Base-by-base conservation (phyloP, 2,113 vertebrate genomes). In the Lycaon pictus region DNA sequence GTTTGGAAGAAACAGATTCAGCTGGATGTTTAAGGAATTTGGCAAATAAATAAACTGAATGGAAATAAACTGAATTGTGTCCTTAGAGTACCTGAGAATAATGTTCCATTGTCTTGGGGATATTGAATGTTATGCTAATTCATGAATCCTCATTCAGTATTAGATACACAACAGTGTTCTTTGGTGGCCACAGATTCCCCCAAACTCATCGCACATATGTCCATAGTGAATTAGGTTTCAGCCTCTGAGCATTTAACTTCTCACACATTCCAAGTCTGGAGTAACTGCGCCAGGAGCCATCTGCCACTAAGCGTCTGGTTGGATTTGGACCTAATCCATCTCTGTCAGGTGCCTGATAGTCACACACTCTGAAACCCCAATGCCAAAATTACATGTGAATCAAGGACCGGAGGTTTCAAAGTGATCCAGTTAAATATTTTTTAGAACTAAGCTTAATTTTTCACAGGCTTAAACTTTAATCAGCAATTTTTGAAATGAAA, bases 241-340 rank as follows among this genome's bases (percentile, higher is more conserved):
- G 84, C 65, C 86, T 90, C 87, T 90, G 58, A 97, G 88, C 58
- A 43, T 95, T 58, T 81, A 35, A 93, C 76, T 93, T 77, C 25
- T 92, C 88, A 96, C 95, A 85, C 86, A 97, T 92, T 95, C 81
- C 93, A 97, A 97, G 96, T 93, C 90, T 85, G 86, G 87, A 97
- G 69, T 74, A 97, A 96, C 79, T 95, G 43, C 65, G 56, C 53
- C 93, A 90, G 93, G 92, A 98, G 63, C 98, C 97, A 97, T 98
- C 98, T 98, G 98, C 92, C 88, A 60, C 53, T 0, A 74, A 97
- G 95, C 2, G 1, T 93, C 96, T 96, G 92, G 92, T 83, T 97
- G 85, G 94, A 96, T 77, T 92, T 97, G 94, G 96, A 96, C 37
- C 63, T 77, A 7, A 88, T 98, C 97, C 97, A 98, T 97, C 81